These are phyloP conservation scores for Synergus gifuensis DNA, from an alignment of 2,888 invertebrate genomes.

Conservation along the genomic window DNA sequence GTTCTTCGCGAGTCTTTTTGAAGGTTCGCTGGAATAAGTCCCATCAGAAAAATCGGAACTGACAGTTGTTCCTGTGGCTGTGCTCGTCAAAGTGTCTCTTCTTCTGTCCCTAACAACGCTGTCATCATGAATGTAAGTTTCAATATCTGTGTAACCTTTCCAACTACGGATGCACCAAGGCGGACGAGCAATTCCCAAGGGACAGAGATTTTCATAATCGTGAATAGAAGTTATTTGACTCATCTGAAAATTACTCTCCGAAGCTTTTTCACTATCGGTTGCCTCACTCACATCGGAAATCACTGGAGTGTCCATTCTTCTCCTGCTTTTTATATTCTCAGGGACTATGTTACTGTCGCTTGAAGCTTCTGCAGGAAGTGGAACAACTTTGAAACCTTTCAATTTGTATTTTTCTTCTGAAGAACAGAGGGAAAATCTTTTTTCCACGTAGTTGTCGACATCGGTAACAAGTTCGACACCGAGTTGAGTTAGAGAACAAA, in stretches of 20 bases:
- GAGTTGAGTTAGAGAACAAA: constrained; percentile 80
- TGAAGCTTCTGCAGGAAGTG: constrained; percentile 27
- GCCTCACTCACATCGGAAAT: constrained; percentile 49
- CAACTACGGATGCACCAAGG: constrained; percentile 84
- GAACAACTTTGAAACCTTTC: constrained; percentile 29
- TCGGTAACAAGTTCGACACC: constrained; percentile 70
- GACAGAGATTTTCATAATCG: constrained; percentile 84
- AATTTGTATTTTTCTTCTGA: constrained; percentile 48
- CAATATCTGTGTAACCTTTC: constrained; percentile 83
- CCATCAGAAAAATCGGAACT: constrained; percentile 79
- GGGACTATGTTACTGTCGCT: constrained; percentile 44
- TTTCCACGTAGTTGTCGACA: constrained; percentile 58
- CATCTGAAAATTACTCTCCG: constrained; percentile 61
- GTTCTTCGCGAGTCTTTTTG: constrained; percentile 57
- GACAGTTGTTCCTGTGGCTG: constrained; percentile 79
- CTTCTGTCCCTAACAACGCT: constrained; percentile 82
- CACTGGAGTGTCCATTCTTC: constrained; percentile 60
- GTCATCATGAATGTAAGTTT: constrained; percentile 82
- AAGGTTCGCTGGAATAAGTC: constrained; percentile 62
- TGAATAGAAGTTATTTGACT: constrained; percentile 82
- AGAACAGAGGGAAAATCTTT: constrained; percentile 47
- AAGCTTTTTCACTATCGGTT: constrained; percentile 48
- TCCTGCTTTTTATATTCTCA: constrained; percentile 58
- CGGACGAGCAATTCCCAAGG: constrained; percentile 83
- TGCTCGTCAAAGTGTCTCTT: constrained; percentile 77